phyloP scores from a whole-genome alignment of 2,888 invertebrate species.

The Hirtodrosophila trivittata region DNA sequence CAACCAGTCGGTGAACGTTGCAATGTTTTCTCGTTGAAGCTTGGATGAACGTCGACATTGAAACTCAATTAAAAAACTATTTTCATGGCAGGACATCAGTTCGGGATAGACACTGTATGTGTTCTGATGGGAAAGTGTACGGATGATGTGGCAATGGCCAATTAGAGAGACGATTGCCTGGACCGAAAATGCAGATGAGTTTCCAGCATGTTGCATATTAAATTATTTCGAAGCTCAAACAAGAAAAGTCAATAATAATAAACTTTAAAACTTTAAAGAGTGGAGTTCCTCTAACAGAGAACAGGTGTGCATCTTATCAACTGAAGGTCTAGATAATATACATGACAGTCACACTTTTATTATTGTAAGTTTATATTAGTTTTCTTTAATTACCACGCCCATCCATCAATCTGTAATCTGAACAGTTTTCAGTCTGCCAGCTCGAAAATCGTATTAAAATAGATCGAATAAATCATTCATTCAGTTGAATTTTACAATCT shows the following conservation, averaged over 20 bases:
- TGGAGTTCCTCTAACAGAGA: too few species aligned
- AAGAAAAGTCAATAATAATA: too few species aligned
- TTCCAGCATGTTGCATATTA: not conserved
- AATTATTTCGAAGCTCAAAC: not conserved
- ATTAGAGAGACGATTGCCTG: not conserved
- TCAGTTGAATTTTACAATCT: slow-evolving; percentile 6
- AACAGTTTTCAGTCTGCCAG: not conserved
- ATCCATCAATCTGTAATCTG: not conserved
- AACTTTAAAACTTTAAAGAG: too few species aligned
- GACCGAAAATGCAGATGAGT: not conserved
- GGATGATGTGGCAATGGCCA: too few species aligned
- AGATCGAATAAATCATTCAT: slow-evolving; percentile 24
- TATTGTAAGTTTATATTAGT: too few species aligned
- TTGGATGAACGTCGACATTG: not conserved
- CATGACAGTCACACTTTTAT: too few species aligned
- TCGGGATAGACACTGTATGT: not conserved
- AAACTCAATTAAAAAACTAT: slow-evolving; percentile 48
- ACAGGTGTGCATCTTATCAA: not conserved
- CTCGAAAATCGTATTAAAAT: slow-evolving; percentile 3
- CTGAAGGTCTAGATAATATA: too few species aligned
- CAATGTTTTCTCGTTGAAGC: slow-evolving; percentile 4
- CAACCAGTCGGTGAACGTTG: too few species aligned
- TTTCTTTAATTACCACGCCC: not conserved
- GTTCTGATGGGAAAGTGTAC: too few species aligned
- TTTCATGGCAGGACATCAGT: slow-evolving; percentile 18